Conservation (phyloP, 2,888 invertebrate species). For the Nymphalis c-album region DNA sequence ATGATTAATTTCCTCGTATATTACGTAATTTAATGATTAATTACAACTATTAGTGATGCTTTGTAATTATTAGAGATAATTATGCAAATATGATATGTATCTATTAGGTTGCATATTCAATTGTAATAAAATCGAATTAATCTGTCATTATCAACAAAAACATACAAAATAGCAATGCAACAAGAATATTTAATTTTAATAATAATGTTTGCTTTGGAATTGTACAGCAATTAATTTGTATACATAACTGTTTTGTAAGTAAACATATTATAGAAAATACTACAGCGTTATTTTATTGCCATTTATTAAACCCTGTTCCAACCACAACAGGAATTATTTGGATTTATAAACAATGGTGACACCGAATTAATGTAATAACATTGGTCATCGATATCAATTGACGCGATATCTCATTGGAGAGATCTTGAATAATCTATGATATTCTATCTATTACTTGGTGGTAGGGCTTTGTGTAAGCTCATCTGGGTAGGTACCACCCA, state of each 20-base stretch:
- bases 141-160: slow-evolving; percentile 26
- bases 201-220: slow-evolving; percentile 59
- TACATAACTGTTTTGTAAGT: slow-evolving; percentile 72
- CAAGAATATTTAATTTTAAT: slow-evolving; percentile 47
- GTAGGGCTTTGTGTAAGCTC: too few relatives aligned
- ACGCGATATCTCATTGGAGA: too few relatives aligned
- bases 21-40: slow-evolving; percentile 14
- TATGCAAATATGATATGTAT: slow-evolving; percentile 1
- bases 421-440: not conserved
- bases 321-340: too few relatives aligned
- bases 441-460: too few relatives aligned
- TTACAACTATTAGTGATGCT: slow-evolving; percentile 20
- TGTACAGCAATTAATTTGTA: slow-evolving; percentile 76
- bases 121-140: not conserved
- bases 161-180: slow-evolving; percentile 25
- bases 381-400: too few relatives aligned
- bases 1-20: slow-evolving; percentile 15
- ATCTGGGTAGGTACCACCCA: too few relatives aligned
- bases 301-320: not conserved
- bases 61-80: slow-evolving; percentile 22
- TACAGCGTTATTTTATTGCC: slow-evolving; percentile 24
- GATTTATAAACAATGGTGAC: too few relatives aligned
- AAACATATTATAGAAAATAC: slow-evolving; percentile 40
- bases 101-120: slow-evolving; percentile 31
- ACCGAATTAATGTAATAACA: too few relatives aligned